Percentiles rank a stretch among this genome's conserved stretches.
Evolutionary conservation across 2,113 vertebrate genomes (phyloP).

Genomic region (Cheilinus undulatus): DNA sequence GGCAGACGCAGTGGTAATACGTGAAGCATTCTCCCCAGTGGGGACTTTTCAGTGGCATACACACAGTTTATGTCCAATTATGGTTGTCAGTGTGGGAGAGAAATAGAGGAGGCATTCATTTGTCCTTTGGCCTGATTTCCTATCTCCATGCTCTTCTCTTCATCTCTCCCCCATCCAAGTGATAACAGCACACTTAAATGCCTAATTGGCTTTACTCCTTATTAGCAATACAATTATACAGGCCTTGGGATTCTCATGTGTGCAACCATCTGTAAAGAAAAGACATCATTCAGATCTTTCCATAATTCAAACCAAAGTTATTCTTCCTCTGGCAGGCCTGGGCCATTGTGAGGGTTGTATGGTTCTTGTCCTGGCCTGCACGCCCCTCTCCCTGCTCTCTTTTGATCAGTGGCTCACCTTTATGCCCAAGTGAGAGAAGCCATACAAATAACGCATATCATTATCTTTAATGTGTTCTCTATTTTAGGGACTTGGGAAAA

Average conservation of each 20-base stretch:
- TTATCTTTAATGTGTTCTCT: constrained; percentile 30
- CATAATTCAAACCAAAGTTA: constrained; percentile 97
- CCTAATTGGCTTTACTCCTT: constrained; percentile 99
- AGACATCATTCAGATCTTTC: constrained; percentile 95
- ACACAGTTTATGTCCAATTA: constrained; percentile 98
- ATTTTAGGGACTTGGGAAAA: not conserved
- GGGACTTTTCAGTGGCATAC: constrained; percentile 85
- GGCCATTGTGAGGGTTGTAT: constrained; percentile 86
- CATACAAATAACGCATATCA: constrained; percentile 57
- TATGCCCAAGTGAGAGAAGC: constrained; percentile 62
- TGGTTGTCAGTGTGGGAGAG: constrained; percentile 93
- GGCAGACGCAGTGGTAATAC: constrained; percentile 84
- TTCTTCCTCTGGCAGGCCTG: constrained; percentile 87
- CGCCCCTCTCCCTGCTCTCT: constrained; percentile 85
- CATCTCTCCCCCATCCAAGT: constrained; percentile 92
- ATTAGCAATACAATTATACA: constrained; percentile 99
- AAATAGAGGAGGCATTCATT: constrained; percentile 91
- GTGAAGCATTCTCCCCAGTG: constrained; percentile 88
- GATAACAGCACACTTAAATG: constrained; percentile 98
- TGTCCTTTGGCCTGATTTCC: constrained; percentile 86
- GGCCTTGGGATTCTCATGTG: constrained; percentile 92
- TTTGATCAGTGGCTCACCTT: constrained; percentile 88
- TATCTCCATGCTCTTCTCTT: constrained; percentile 84
- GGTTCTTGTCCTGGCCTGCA: constrained; percentile 91
- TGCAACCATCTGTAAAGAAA: constrained; percentile 96